Base-by-base conservation (phyloP, 2,888 invertebrate genomes). In the Troglohyphantes excavatus region DNA sequence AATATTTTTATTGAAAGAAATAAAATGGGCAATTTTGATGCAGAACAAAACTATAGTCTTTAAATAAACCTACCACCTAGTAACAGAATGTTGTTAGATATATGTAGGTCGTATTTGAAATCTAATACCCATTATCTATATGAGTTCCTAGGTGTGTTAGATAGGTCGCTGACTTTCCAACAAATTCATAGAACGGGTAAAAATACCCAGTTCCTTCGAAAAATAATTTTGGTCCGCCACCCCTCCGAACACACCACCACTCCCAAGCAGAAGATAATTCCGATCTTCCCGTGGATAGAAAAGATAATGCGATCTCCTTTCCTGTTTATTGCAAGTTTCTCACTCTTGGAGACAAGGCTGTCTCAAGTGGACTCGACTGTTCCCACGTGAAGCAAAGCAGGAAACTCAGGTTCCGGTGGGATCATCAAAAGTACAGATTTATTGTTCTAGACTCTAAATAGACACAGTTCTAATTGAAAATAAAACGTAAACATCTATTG, bases 141-240 rank as follows among this genome's bases (percentile, higher is more conserved):
- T 33, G 3, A 6, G 9, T 33, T 17, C 11, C 17, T 46, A 13
- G 46, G 13, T 13, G 9, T 46, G 46, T 17, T 9, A 6, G 33
- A 46, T 46, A 17, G 46, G 9, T 46, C 46, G 46, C 46, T 46
- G 46, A 46, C 17, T 17, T 46, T 46, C 46, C 11, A 13, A 7
- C 46, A 46, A 2, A 46, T 78, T 78, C 76, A 29, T 17, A 33
- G 70, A 82, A 82, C 7, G 82, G 23, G 59, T 82, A 82, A 82
- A 82, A 82, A 82, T 82, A 82, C 70, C 13, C 26, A 29, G n/a
- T 39, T 82, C 46, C 61, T 61, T 39, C 33, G 61, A 82, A 67
- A 82, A 82, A 63, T 13, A 65, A 46, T 46, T 46, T 46, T 46
- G 2, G 46, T 7, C 3, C 17, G 3, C 29, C 13, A n/a, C 67